Base-by-base conservation (phyloP, 2,888 invertebrate genomes). In the Sclerodermus sp. region DNA sequence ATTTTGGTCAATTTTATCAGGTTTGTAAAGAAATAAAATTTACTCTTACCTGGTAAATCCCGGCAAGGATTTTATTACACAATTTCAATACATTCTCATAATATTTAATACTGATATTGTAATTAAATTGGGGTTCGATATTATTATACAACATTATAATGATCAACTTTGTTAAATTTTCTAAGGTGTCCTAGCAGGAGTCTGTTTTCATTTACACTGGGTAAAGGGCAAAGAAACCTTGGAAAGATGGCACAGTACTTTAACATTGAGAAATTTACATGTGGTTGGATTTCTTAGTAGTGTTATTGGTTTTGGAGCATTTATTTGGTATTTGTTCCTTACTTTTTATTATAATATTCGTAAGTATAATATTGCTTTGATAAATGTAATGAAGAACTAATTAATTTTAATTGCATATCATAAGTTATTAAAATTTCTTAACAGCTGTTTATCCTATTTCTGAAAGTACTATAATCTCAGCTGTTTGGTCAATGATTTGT, bases 1-100 rank as follows among this genome's bases (percentile, higher is more conserved):
- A 46, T 68, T 66, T 57, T 68, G 68, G 68, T 66, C 68, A 10
- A 50, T 68, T 30, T 47, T 68, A 43, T 54, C 62, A 68, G 67
- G 68, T 68, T 61, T 67, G 64, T 50, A 49, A 16, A 18, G 0
- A 34, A 23, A 8, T 42, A n/a, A 12, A 10, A 40, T 29, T 38
- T 2, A 23, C 36, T 34, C 38, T 29, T 9, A 9, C n/a, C 1
- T 14, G 31, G 5, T 31, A 43, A 16, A 31, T 41, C 31, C 15
- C 18, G 2, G 23, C 17, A 38, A 5, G 23, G 23, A 23, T 8
- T 23, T 8, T 23, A 23, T 23, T 23, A 23, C 3, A 8, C 8
- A 23, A 5, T 23, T 23, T 23, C 23, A 23, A 23, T 23, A 23
- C 23, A 23, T 23, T 23, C 8, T 23, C 8, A 5, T 23, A 9